phyloP scores from a whole-genome alignment of 2,888 invertebrate species.

The Flexamia atlantica region DNA sequence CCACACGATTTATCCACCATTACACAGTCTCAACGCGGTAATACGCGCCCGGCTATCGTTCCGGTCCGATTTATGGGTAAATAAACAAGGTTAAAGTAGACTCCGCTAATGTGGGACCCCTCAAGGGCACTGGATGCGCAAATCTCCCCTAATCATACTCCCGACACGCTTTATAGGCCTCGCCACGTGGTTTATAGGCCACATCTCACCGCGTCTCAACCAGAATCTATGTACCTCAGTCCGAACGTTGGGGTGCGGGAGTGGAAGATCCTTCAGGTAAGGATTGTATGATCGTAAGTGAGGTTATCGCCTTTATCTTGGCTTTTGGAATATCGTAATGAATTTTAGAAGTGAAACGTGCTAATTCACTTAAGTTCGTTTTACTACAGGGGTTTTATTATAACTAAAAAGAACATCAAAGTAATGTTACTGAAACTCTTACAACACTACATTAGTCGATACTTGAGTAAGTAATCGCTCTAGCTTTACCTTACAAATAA shows the following conservation, averaged over 20 bases:
- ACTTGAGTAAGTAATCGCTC: too few species aligned
- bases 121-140: conserved; percentile 35
- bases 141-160: conserved; percentile 40
- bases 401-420: too few species aligned
- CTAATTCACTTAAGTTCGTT: too few species aligned
- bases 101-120: conserved; percentile 28
- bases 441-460: too few species aligned
- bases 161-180: not conserved
- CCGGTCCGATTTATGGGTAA: conserved; percentile 35
- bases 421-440: too few species aligned
- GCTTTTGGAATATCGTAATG: too few species aligned
- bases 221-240: conserved; percentile 5
- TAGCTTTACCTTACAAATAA: too few species aligned
- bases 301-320: too few species aligned
- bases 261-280: not conserved
- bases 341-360: too few species aligned
- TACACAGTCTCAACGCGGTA: conserved; percentile 18
- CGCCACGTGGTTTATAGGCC: conserved; percentile 15
- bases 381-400: too few species aligned
- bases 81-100: conserved; percentile 47
- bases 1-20: conserved; percentile 34
- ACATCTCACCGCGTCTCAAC: conserved; percentile 30
- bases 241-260: not conserved
- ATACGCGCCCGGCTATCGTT: conserved; percentile 5
- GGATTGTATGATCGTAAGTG: not conserved